Percentiles rank a stretch among this genome's conserved stretches.
These are phyloP conservation scores for Anser brachyrhynchus DNA, from an alignment of 2,113 vertebrate genomes.

Conservation along the genomic window DNA sequence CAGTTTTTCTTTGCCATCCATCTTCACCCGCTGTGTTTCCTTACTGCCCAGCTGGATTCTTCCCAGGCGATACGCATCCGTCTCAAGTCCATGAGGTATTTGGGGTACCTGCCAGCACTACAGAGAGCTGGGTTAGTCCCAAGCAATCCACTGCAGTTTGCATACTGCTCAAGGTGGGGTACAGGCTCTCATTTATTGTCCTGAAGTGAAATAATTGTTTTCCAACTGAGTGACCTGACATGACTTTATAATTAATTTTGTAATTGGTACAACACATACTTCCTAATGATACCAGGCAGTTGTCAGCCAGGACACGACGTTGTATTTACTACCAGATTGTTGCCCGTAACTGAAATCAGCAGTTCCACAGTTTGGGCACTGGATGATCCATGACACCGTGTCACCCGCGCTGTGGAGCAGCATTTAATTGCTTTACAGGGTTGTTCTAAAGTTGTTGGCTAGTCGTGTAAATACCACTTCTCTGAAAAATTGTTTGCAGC, in stretches of 20 bases:
- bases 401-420: not conserved
- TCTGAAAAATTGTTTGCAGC: not conserved
- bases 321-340: not conserved
- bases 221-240: constrained; percentile 42
- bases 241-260: constrained; percentile 52
- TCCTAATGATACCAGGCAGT: not conserved
- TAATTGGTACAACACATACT: constrained; percentile 9
- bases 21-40: not conserved
- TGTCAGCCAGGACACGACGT: not conserved
- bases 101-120: constrained; percentile 42
- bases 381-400: not conserved
- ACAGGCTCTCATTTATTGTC: not conserved
- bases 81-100: not conserved
- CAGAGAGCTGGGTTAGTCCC: constrained; percentile 21
- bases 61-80: not conserved
- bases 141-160: constrained; percentile 30
- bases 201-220: constrained; percentile 58
- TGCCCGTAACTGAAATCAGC: constrained; percentile 11
- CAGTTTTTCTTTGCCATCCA: not conserved
- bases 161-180: constrained; percentile 12
- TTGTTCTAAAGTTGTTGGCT: not conserved
- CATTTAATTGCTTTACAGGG: not conserved
- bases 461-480: not conserved
- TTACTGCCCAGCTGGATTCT: not conserved
- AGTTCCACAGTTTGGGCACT: not conserved